Conservation (phyloP, 2,113 vertebrate species). For the Lagenorhynchus albirostris region DNA sequence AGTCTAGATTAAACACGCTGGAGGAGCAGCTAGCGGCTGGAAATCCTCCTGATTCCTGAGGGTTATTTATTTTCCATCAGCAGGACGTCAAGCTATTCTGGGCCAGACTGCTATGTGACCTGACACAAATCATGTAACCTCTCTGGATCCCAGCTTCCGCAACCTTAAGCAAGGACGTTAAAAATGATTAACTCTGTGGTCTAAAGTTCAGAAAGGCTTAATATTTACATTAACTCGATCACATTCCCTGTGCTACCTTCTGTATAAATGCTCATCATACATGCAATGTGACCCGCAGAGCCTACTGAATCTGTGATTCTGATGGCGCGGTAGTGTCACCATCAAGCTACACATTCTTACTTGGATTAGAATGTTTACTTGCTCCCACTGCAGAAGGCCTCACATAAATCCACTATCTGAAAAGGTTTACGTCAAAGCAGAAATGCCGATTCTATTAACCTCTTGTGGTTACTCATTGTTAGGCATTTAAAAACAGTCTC, state of each 20-base stretch:
- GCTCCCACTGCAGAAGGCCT: background rate
- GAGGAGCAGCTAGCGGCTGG: background rate
- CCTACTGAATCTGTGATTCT: no score
- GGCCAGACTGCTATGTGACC: background rate
- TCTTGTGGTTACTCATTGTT: background rate
- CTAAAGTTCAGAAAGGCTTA: background rate
- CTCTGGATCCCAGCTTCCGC: background rate
- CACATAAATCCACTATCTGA: background rate
- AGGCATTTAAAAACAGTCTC: background rate
- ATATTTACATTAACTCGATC: background rate
- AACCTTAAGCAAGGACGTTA: background rate
- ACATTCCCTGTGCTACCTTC: background rate
- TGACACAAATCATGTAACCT: background rate
- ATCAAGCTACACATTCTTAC: no score
- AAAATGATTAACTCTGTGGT: background rate
- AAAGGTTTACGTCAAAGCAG: background rate
- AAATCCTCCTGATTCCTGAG: background rate
- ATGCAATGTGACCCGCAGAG: background rate
- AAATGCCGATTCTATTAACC: background rate
- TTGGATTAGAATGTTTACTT: background rate
- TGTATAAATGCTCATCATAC: background rate
- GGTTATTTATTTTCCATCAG: background rate
- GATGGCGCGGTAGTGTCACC: fast-evolving
- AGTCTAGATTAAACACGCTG: background rate
- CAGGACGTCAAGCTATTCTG: constrained; percentile 12